Conservation (phyloP, 2,113 vertebrate species). For the Corvus hawaiiensis region DNA sequence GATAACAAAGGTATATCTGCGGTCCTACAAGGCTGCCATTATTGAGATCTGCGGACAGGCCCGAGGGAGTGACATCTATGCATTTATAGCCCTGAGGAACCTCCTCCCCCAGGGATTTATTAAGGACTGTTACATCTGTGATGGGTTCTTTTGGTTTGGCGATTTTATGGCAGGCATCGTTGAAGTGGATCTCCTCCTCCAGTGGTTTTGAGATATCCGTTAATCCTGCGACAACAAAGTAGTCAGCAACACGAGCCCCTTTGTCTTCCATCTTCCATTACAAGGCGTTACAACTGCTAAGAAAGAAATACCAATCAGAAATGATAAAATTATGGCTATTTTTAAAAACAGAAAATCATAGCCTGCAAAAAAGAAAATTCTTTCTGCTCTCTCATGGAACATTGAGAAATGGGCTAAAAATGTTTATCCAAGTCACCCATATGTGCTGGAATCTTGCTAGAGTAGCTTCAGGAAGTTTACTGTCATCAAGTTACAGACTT, state of each 20-base stretch:
- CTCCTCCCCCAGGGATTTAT: slow-evolving; percentile 92
- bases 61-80: slow-evolving; percentile 89
- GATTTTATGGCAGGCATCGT: slow-evolving; percentile 86
- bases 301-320: neutral
- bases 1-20: slow-evolving; percentile 94
- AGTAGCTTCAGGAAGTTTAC: neutral
- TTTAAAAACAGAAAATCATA: neutral
- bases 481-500: neutral
- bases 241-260: slow-evolving; percentile 96
- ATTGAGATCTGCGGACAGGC: slow-evolving; percentile 93
- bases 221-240: slow-evolving; percentile 96
- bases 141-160: slow-evolving; percentile 91
- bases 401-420: neutral
- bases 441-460: neutral
- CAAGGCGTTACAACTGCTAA: slow-evolving; percentile 68
- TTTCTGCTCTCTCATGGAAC: neutral
- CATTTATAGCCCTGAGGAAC: slow-evolving; percentile 89
- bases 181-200: slow-evolving; percentile 93
- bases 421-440: neutral
- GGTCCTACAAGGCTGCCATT: slow-evolving; percentile 92
- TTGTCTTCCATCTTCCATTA: slow-evolving; percentile 98
- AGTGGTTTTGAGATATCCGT: slow-evolving; percentile 90
- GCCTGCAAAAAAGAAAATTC: neutral
- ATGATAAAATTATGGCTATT: neutral
- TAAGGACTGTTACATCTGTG: slow-evolving; percentile 92